These are phyloP conservation scores for Mycalesis mineus DNA, from an alignment of 2,888 invertebrate genomes.

Conservation along the genomic window DNA sequence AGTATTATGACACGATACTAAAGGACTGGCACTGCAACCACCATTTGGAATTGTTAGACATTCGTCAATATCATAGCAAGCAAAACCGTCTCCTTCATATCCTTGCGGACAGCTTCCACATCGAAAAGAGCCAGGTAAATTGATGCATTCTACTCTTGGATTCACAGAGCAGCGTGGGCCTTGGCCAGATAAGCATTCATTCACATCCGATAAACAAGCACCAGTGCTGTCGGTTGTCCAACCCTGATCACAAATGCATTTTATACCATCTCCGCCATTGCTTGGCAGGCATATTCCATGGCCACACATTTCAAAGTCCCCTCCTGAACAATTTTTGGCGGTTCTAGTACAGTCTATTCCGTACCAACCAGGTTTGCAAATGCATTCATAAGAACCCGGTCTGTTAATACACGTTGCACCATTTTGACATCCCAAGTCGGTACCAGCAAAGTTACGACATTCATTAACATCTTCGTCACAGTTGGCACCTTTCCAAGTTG, in stretches of 20 bases:
- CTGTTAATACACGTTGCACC: constrained; percentile 90
- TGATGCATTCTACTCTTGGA: constrained; percentile 91
- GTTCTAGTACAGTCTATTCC: constrained; percentile 90
- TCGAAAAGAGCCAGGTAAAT: constrained; percentile 91
- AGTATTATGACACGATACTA: constrained; percentile 92
- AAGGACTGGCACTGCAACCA: constrained; percentile 90
- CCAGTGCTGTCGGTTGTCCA: constrained; percentile 86
- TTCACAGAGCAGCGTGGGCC: constrained; percentile 86
- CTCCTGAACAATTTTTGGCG: constrained; percentile 84
- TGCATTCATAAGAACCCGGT: constrained; percentile 89
- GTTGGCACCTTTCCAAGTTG: constrained; percentile 82
- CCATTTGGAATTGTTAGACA: constrained; percentile 90
- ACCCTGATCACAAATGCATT: constrained; percentile 91
- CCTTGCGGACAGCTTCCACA: constrained; percentile 94
- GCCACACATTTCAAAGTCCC: constrained; percentile 89
- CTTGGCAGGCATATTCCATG: constrained; percentile 90
- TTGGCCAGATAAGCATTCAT: constrained; percentile 87
- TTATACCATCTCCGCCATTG: constrained; percentile 81
- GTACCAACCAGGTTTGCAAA: constrained; percentile 86
- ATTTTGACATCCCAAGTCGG: constrained; percentile 95
- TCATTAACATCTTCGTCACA: constrained; percentile 93
- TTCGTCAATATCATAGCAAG: constrained; percentile 93
- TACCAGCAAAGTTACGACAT: constrained; percentile 87
- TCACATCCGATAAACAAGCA: constrained; percentile 89
- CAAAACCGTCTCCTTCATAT: constrained; percentile 91